phyloP scores from a whole-genome alignment of 2,888 invertebrate species.

The Idaea straminata region DNA sequence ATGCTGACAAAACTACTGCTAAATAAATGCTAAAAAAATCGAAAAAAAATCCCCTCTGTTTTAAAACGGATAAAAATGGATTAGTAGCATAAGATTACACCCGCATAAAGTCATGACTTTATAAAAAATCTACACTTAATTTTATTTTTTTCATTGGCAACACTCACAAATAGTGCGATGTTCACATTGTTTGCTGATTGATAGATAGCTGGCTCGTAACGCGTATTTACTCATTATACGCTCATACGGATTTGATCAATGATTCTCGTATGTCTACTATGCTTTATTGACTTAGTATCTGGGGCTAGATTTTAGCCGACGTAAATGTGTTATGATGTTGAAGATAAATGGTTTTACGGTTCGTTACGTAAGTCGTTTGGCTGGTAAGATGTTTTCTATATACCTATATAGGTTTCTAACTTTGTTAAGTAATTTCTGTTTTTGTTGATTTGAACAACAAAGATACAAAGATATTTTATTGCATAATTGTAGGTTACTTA shows the following conservation, averaged over 20 bases:
- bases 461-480: too few species aligned
- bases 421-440: not conserved
- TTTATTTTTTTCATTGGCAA: not conserved
- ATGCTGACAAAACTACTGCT: too few species aligned
- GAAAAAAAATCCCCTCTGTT: too few species aligned
- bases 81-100: too few species aligned
- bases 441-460: not conserved
- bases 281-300: not conserved
- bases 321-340: not conserved
- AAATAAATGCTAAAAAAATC: too few species aligned
- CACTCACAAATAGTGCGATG: conserved; percentile 4
- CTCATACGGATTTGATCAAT: conserved; percentile 18
- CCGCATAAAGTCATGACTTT: not conserved
- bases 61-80: too few species aligned
- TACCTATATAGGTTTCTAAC: not conserved
- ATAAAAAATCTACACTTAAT: not conserved
- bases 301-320: not conserved
- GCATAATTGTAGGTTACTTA: too few species aligned
- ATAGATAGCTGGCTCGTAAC: conserved; percentile 23
- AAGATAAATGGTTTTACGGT: not conserved
- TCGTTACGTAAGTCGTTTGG: not conserved
- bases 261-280: not conserved
- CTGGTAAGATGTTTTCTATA: not conserved
- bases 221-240: conserved; percentile 19
- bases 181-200: conserved; percentile 30